Conservation (phyloP, 2,113 vertebrate genomes). For the Candoia aspera region DNA sequence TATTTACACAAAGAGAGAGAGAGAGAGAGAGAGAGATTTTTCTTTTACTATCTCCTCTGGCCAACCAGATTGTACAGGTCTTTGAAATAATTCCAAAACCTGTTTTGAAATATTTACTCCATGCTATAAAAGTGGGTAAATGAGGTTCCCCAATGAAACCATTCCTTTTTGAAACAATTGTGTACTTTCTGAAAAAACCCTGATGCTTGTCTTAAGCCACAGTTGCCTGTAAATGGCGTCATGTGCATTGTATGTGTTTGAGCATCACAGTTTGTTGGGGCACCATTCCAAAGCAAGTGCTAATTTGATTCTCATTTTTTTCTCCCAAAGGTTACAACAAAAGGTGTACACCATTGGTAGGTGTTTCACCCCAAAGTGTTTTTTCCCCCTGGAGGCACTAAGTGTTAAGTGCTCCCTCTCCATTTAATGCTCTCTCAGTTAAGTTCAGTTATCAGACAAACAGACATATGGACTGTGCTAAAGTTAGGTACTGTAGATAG, state of each 20-base stretch:
- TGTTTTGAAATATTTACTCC: neutral
- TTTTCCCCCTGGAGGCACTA: neutral
- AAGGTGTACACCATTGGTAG: slow-evolving; percentile 21
- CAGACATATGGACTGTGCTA: slow-evolving; percentile 82
- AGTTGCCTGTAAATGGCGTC: slow-evolving; percentile 19
- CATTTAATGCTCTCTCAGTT: slow-evolving; percentile 61
- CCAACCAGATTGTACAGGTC: neutral
- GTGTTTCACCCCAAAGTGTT: slow-evolving; percentile 61
- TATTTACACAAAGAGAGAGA: neutral
- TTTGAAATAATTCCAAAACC: neutral
- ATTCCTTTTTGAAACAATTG: neutral
- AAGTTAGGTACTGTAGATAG: slow-evolving; percentile 77
- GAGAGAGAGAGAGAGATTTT: neutral
- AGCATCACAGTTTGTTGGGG: neutral
- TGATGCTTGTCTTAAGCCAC: neutral
- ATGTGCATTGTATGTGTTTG: slow-evolving; percentile 26
- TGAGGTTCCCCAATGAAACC: neutral
- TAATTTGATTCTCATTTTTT: slow-evolving; percentile 38
- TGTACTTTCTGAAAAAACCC: neutral
- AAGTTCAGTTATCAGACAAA: slow-evolving; percentile 79
- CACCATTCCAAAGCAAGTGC: neutral
- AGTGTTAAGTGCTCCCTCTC: slow-evolving; percentile 64
- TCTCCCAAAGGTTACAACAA: neutral
- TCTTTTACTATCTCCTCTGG: neutral
- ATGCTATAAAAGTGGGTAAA: neutral